Evolutionary conservation across 92 coral and sea anemone species (phyloP), one percentile per base, ranked within the genome.

Genomic region (Zoanthus gigantus): DNA sequence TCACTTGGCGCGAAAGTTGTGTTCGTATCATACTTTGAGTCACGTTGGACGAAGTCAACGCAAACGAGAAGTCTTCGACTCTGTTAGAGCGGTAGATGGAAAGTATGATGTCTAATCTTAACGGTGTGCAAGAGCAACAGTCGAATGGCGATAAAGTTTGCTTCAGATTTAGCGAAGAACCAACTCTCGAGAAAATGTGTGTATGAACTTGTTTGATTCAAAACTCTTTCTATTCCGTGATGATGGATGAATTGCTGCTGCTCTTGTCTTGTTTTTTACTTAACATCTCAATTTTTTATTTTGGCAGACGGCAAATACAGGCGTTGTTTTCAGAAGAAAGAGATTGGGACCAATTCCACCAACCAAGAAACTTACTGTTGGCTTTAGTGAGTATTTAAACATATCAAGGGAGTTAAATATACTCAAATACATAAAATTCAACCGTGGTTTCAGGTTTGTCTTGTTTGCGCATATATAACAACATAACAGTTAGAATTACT

Each of bases 331-430:
- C 98, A 34, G 83, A 87, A 81, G 97, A 96, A 73, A 90, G 98
- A 87, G 98, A 96, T 76, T 96, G 98, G 98, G 96, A 96, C 58
- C 92, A 96, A 77, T 96, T 96, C 79, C 98, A 96, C 74, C 91
- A 87, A 73, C 98, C 98, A 57, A 90, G 98, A 76, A 96, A 96
- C 71, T 92, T 96, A 46, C 86, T 96, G 23, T 85, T 96, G 65
- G 98, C 98, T 6, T 90, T 96, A 94, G 98, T 96, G 83, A 68
- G 78, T 81, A 17, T 63, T 17, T 30, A 56, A 50, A 50, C 0
- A 11, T 7, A 50, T 50, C 56, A 50, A 7, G 0, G 12, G 9
- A 50, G 12, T 7, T 7, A 50, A 50, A 23, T 23, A 23, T 23
- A 23, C 23, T 23, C 23, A 23, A 23, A 23, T 23, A 23, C 23